Evolutionary conservation across 2,888 invertebrate species (phyloP).

Genomic region (Anarsia innoxiella): DNA sequence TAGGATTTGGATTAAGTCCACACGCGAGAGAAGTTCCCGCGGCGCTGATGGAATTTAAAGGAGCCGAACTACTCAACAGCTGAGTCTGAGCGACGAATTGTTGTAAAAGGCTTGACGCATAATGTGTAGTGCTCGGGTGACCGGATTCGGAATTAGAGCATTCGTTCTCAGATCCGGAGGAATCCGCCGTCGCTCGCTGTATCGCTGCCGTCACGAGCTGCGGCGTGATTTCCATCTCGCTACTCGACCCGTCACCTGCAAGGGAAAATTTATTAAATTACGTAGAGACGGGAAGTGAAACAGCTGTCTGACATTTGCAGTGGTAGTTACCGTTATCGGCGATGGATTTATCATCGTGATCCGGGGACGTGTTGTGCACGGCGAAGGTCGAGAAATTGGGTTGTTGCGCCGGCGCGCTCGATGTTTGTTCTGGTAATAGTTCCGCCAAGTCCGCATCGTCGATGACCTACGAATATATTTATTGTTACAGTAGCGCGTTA

Average conservation of each 20-base stretch:
- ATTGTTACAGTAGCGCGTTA: neutral
- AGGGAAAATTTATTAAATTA: constrained; percentile 13
- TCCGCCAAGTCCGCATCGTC: constrained; percentile 87
- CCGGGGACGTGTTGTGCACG: constrained; percentile 53
- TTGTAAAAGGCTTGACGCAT: constrained; percentile 84
- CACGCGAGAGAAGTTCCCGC: constrained; percentile 37
- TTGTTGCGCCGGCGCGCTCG: constrained; percentile 74
- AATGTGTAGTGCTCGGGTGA: constrained; percentile 75
- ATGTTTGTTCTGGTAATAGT: constrained; percentile 82
- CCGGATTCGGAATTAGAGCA: constrained; percentile 70
- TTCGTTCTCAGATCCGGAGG: constrained; percentile 84
- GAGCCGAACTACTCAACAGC: constrained; percentile 72
- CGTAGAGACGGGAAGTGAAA: neutral
- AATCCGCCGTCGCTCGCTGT: constrained; percentile 80
- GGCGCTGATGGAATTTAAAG: constrained; percentile 47
- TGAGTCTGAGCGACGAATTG: constrained; percentile 89
- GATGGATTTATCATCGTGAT: constrained; percentile 66
- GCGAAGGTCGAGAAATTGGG: constrained; percentile 74
- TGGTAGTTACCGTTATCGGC: constrained; percentile 62
- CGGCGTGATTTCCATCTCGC: constrained; percentile 84
- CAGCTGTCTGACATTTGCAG: no score
- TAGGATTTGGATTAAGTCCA: constrained; percentile 38
- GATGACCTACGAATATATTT: constrained; percentile 73
- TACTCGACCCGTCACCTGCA: constrained; percentile 78
- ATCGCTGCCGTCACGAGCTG: constrained; percentile 85